Evolutionary conservation across 2,888 invertebrate species (phyloP).

Genomic region (Epiblema foenella): DNA sequence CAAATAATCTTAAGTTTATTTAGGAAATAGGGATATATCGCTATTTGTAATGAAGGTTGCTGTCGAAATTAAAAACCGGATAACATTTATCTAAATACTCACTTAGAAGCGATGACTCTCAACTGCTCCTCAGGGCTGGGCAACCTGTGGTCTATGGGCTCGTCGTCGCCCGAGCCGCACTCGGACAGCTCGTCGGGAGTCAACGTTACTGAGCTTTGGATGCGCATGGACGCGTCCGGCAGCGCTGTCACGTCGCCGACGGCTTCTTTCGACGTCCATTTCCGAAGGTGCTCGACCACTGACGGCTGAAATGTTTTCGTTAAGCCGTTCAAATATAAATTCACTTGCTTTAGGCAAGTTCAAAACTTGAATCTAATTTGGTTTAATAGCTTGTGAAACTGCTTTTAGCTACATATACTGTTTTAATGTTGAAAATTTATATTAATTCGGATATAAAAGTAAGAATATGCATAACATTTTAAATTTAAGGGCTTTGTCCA

Average conservation of each 20-base stretch:
- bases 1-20: too few relatives aligned
- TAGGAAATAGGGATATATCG: too few relatives aligned
- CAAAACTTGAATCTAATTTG: background rate
- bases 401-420: too few relatives aligned
- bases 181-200: conserved; percentile 83
- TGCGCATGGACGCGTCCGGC: conserved; percentile 91
- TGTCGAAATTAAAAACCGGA: background rate
- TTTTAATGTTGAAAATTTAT: too few relatives aligned
- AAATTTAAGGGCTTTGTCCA: too few relatives aligned
- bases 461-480: too few relatives aligned
- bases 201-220: conserved; percentile 81
- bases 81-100: conserved; percentile 60
- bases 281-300: conserved; percentile 90
- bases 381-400: background rate
- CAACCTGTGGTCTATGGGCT: conserved; percentile 92
- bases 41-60: background rate
- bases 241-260: conserved; percentile 92
- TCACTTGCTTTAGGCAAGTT: background rate
- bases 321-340: background rate
- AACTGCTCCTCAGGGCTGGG: conserved; percentile 95
- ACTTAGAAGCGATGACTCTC: conserved; percentile 93
- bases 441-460: too few relatives aligned
- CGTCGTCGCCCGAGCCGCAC: conserved; percentile 86
- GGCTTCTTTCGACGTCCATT: conserved; percentile 94
- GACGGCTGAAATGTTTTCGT: conserved; percentile 87